Base-by-base conservation (phyloP, 1,140 invertebrate genomes). In the Lethrus apterus region DNA sequence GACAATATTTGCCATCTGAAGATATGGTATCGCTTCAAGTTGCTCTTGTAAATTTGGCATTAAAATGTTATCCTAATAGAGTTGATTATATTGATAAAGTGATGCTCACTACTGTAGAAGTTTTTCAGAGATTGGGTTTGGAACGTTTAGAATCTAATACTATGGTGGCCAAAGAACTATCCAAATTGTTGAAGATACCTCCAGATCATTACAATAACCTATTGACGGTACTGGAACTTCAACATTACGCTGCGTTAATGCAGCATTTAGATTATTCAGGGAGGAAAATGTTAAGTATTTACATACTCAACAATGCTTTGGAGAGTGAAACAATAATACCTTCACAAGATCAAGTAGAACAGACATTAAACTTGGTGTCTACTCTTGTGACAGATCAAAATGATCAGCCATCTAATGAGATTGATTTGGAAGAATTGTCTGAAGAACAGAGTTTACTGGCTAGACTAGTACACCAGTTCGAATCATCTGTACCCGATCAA, bases 51-150 rank as follows among this genome's bases (percentile, higher is more conserved):
- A 96, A 95, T 70, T 73, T 99, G 40, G 93, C 94, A 0, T 81
- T 97, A 44, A 95, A 97, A 60, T 97, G 94, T 65, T 98, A 98
- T 70, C 87, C 91, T 0, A 89, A 95, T 58, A 78, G 88, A 61
- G 81, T 95, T 9, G 89, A 93, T 66, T 97, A 94, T 67, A 92
- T 98, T 2, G 93, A 98, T 66, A 90, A 93, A 65, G 93, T 98
- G 24, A 75, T 98, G 32, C 80, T 89, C 45, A 91, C 90, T 36
- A 98, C 93, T 4, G 77, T 81, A 38, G 83, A 89, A 48, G 51
- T 66, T 51, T 66, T 67, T 35, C 61, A 66, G 46, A 48, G 61
- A 21, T 44, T 67, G 7, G 65, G 62, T n/a, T 45, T 67, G 7
- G 63, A 67, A 40, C 56, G 83, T 55, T 68, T 93, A 24, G 84